Evolutionary conservation across 2,888 invertebrate species (phyloP).

Genomic region (Epinotia bilunana): DNA sequence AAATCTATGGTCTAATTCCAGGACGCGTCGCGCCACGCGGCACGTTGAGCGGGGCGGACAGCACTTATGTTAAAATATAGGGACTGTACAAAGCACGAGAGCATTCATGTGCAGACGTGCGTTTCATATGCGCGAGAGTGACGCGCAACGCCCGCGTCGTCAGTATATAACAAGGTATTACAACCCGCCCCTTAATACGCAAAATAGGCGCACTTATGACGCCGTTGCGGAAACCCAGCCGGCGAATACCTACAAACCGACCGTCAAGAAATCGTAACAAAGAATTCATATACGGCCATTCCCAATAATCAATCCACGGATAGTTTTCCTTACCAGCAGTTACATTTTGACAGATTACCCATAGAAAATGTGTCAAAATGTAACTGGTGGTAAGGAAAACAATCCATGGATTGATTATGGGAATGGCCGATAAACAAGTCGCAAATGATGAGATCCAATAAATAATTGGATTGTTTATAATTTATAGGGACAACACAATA

Average conservation of each 20-base stretch:
- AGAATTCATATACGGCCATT: background rate
- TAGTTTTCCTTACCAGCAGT: too few species aligned
- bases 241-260: background rate
- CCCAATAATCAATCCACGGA: too few species aligned
- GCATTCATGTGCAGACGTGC: background rate
- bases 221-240: too few species aligned
- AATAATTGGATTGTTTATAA: background rate
- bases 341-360: too few species aligned
- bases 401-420: too few species aligned
- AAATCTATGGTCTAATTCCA: background rate
- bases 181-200: too few species aligned
- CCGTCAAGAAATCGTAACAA: background rate
- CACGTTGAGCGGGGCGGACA: background rate
- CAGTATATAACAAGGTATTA: too few species aligned
- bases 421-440: background rate
- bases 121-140: background rate
- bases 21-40: background rate
- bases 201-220: too few species aligned
- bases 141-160: background rate
- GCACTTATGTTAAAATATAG: background rate
- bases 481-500: slow-evolving; percentile 18
- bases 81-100: background rate
- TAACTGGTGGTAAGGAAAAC: too few species aligned
- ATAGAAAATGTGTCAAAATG: too few species aligned
- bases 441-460: background rate